These are phyloP conservation scores for Sympetrum striolatum DNA, from an alignment of 2,888 invertebrate species.

Conservation along the genomic window DNA sequence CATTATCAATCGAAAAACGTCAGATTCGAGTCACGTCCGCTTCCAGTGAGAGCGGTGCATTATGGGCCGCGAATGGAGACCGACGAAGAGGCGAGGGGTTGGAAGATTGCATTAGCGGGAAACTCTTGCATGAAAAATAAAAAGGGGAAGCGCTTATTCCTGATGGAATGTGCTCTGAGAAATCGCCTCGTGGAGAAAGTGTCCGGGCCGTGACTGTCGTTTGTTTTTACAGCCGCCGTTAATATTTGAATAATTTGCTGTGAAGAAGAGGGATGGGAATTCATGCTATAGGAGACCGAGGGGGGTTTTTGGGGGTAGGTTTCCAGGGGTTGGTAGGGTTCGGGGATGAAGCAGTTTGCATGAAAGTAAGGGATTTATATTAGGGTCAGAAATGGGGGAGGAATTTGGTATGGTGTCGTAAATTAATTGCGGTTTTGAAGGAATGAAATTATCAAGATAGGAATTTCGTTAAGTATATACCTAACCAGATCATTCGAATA, in stretches of 20 bases:
- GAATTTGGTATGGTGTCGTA: not conserved
- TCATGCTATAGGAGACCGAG: not conserved
- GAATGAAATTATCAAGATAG: too few species aligned
- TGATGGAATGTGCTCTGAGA: not conserved
- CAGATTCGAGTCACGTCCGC: slow-evolving; percentile 14
- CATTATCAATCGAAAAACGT: slow-evolving; percentile 33
- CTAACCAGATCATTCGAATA: too few species aligned
- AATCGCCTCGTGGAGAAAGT: not conserved
- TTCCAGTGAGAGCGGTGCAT: slow-evolving; percentile 22
- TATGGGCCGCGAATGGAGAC: slow-evolving; percentile 24
- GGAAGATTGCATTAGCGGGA: slow-evolving; percentile 14
- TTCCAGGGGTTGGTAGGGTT: not conserved
- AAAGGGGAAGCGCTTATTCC: not conserved
- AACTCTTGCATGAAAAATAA: slow-evolving; percentile 15
- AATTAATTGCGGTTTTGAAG: not conserved
- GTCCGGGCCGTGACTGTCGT: slow-evolving; percentile 7
- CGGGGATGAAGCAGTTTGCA: not conserved
- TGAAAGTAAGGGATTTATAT: not conserved
- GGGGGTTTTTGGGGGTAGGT: not conserved
- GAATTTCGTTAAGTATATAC: too few species aligned
- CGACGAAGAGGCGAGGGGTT: not conserved
- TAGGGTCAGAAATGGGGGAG: not conserved
- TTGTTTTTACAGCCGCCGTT: slow-evolving; percentile 32
- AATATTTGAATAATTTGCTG: slow-evolving; percentile 33
- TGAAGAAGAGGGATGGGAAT: not conserved